These are phyloP conservation scores for Girardinichthys multiradiatus DNA, from an alignment of 2,113 vertebrate genomes.

Conservation along the genomic window DNA sequence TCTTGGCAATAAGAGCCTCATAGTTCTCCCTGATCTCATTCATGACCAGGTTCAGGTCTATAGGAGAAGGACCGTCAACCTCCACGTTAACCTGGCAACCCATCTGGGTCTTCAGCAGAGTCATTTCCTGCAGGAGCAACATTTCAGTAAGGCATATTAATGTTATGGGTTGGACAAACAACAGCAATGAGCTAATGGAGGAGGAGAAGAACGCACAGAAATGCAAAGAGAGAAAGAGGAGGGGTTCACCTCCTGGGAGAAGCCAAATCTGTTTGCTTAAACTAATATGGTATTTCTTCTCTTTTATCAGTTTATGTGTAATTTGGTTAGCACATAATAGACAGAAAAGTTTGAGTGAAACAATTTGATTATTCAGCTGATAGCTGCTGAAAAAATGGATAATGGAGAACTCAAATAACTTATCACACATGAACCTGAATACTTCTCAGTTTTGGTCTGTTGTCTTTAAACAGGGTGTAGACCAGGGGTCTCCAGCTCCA, in stretches of 20 bases:
- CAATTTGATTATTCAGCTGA: slow-evolving; percentile 6
- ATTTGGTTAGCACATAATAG: slow-evolving; percentile 14
- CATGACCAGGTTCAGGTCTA: slow-evolving; percentile 73
- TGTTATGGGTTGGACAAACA: slow-evolving; percentile 20
- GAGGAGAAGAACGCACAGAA: slow-evolving; percentile 64
- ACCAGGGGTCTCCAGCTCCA: neutral
- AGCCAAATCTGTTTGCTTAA: slow-evolving; percentile 32
- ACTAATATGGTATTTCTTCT: slow-evolving; percentile 30
- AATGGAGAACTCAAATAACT: neutral
- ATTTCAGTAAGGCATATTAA: neutral
- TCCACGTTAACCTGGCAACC: slow-evolving; percentile 75
- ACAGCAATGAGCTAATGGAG: slow-evolving; percentile 48
- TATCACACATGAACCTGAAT: neutral
- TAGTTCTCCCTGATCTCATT: slow-evolving; percentile 84
- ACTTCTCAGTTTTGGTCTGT: neutral
- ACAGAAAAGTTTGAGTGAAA: slow-evolving; percentile 11
- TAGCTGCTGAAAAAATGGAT: slow-evolving; percentile 7
- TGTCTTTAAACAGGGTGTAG: neutral
- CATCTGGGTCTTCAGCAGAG: slow-evolving; percentile 52
- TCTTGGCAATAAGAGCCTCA: slow-evolving; percentile 81
- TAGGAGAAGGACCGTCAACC: slow-evolving; percentile 75
- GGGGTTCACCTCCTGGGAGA: slow-evolving; percentile 10
- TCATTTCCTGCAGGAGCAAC: slow-evolving; percentile 65
- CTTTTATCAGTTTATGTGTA: slow-evolving; percentile 19
- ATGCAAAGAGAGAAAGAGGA: slow-evolving; percentile 22